Conservation (phyloP, 2,797 vertebrate genomes). For the Thalassophryne amazonica region DNA sequence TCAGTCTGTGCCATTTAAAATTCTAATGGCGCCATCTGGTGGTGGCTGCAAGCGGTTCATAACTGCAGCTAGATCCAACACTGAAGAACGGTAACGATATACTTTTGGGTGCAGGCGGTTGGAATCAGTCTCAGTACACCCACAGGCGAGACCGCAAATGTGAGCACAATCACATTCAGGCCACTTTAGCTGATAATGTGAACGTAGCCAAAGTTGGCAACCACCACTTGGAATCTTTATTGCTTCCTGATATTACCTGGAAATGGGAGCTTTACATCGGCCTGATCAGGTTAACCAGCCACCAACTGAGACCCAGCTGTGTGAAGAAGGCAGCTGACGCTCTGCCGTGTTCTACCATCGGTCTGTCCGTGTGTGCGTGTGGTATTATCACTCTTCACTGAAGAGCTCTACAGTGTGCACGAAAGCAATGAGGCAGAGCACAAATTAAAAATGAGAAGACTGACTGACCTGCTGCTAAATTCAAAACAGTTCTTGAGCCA, state of each 20-base stretch:
- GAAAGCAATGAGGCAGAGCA: slow-evolving; percentile 68
- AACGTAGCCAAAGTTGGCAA: slow-evolving; percentile 47
- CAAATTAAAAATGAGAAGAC: slow-evolving; percentile 63
- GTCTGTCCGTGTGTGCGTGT: slow-evolving; percentile 52
- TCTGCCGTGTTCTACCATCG: slow-evolving; percentile 47
- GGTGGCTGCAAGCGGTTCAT: too few relatives aligned
- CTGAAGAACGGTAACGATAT: too few relatives aligned
- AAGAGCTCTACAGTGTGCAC: slow-evolving; percentile 69
- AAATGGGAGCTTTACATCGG: slow-evolving; percentile 57
- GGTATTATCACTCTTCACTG: slow-evolving; percentile 69
- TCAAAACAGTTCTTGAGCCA: slow-evolving; percentile 84
- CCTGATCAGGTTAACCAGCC: slow-evolving; percentile 41
- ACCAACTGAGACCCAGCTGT: slow-evolving; percentile 33
- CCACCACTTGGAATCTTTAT: slow-evolving; percentile 67
- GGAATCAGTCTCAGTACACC: too few relatives aligned
- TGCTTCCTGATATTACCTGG: slow-evolving; percentile 81
- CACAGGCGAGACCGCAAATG: too few relatives aligned
- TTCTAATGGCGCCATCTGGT: too few relatives aligned
- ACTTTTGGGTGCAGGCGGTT: too few relatives aligned
- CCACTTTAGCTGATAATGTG: too few relatives aligned
- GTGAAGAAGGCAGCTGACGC: slow-evolving; percentile 55
- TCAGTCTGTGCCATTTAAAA: too few relatives aligned
- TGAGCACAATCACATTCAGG: too few relatives aligned
- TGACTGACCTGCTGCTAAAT: slow-evolving; percentile 66
- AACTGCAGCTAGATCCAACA: too few relatives aligned